Evolutionary conservation across 2,113 vertebrate genomes (phyloP).

Genomic region (Brachyistius frenatus): DNA sequence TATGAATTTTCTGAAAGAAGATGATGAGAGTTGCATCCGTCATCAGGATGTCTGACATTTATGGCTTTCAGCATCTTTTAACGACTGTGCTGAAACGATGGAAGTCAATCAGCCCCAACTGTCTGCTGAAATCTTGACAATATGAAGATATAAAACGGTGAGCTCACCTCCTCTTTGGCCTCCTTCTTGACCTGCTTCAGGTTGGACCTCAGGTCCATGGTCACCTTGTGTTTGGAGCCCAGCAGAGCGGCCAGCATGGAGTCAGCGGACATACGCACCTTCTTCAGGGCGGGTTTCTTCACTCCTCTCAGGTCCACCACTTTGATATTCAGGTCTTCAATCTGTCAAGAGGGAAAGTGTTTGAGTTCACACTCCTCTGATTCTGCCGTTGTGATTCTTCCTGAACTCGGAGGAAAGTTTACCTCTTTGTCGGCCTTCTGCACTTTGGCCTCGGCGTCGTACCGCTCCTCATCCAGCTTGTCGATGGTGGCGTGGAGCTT

Average conservation of each 20-base stretch:
- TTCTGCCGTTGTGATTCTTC: not conserved
- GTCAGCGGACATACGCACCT: conserved; percentile 80
- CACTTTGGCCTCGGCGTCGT: conserved; percentile 90
- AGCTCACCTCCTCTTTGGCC: conserved; percentile 89
- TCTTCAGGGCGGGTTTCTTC: conserved; percentile 81
- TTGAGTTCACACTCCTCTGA: not conserved
- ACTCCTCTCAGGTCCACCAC: conserved; percentile 76
- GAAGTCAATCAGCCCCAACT: too few species aligned
- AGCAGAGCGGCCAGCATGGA: conserved; percentile 81
- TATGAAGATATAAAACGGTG: not conserved
- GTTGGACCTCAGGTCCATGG: conserved; percentile 94
- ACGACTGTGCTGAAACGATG: too few species aligned
- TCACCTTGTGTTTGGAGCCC: conserved; percentile 95
- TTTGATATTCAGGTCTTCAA: conserved; percentile 79
- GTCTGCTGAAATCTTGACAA: too few species aligned
- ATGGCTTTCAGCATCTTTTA: too few species aligned
- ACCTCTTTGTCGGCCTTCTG: conserved; percentile 93
- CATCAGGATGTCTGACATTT: too few species aligned
- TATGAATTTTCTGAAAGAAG: too few species aligned
- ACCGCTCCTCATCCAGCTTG: conserved; percentile 93
- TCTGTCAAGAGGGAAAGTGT: conserved; percentile 22
- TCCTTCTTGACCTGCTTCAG: conserved; percentile 97
- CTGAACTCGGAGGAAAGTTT: not conserved
- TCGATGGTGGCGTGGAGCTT: conserved; percentile 91
- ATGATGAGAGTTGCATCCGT: too few species aligned